These are phyloP conservation scores for Heliconius melpomene DNA, from an alignment of 1,140 invertebrate species.

Conservation along the genomic window DNA sequence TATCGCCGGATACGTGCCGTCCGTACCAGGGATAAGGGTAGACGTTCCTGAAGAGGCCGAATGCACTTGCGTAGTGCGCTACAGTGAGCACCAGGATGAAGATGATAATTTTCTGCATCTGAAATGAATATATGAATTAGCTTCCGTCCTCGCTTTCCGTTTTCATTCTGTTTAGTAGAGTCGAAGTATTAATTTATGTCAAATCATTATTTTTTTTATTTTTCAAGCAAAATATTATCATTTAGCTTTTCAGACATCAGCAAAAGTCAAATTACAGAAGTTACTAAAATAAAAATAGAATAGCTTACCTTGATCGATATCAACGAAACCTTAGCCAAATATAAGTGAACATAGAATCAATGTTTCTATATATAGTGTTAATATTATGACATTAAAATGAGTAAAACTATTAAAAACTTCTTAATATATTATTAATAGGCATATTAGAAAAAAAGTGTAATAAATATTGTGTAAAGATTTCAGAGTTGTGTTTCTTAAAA, in stretches of 20 bases:
- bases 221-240: too few relatives aligned
- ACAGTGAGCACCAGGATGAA: neutral
- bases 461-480: neutral
- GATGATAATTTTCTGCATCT: neutral
- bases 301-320: neutral
- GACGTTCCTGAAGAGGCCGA: neutral
- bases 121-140: neutral
- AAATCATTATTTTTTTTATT: too few relatives aligned
- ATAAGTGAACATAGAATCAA: neutral
- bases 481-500: too few relatives aligned
- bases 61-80: neutral
- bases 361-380: neutral
- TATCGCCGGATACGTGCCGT: neutral
- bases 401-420: neutral
- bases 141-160: too few relatives aligned
- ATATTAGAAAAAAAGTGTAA: neutral
- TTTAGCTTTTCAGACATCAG: too few relatives aligned
- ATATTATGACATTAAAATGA: neutral
- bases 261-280: neutral
- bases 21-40: neutral
- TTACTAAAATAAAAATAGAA: neutral
- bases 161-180: too few relatives aligned
- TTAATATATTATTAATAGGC: neutral
- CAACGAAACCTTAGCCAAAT: neutral
- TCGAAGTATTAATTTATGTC: too few relatives aligned